Base-by-base conservation (phyloP, 2,888 invertebrate genomes). In the Pachliopta kotzebuea region DNA sequence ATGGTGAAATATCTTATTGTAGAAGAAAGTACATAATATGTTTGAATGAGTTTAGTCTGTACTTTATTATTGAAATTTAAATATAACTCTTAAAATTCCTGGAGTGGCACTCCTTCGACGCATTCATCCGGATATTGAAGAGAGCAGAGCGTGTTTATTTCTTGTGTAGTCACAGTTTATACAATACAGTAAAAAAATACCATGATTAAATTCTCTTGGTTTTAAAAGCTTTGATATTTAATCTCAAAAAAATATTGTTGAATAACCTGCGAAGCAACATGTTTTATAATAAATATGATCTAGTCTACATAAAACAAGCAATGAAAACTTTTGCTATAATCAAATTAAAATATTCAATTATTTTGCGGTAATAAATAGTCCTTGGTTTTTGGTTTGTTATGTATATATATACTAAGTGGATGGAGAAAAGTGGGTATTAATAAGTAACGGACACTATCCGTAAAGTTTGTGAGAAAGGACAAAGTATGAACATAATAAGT, bases 71-170 rank as follows among this genome's bases (percentile, higher is more conserved):
- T 21, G 31, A 37, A 24, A 52, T 60, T 52, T 31, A 50, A n/a
- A 60, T n/a, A n/a, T 31, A 50, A 23, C 52, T 21, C 52, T 29
- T 60, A n/a, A 52, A 31, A 60, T 31, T 60, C 31, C 23, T 18
- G 18, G 21, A 52, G 11, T 21, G 31, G 21, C 11, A 37, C 14
- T 21, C 23, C 23, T 21, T 53, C 52, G 31, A 60, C 53, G 37
- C 60, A 53, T 60, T 37, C 8, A 21, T 20, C 37, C 52, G 52
- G 52, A 60, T 53, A 60, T 60, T 60, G 21, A 55, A 14, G 29
- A 17, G 21, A n/a, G n/a, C n/a, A n/a, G n/a, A n/a, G 37, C 50
- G 60, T 23, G 60, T 24, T 26, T 37, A 14, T 37, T 3, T 21
- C 52, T 21, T 31, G 31, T 31, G 60, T 60, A 21, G 31, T 52